These are phyloP conservation scores for Pristiophorus japonicus DNA, from an alignment of 2,113 vertebrate genomes.

Conservation along the genomic window DNA sequence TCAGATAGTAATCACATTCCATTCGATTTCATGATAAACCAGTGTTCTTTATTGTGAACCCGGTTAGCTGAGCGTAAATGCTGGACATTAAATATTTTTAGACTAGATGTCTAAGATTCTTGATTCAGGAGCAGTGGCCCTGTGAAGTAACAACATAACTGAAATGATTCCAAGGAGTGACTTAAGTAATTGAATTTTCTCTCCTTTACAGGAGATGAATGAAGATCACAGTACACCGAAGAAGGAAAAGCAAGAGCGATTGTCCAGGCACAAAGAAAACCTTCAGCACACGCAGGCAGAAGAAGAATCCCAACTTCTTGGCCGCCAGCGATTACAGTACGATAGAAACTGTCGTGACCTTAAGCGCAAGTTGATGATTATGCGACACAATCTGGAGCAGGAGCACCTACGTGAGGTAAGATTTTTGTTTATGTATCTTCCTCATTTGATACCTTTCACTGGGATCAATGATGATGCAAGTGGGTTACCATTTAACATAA, in stretches of 20 bases:
- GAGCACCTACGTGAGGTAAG: constrained; percentile 91
- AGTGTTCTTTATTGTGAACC: not conserved
- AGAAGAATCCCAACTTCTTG: constrained; percentile 91
- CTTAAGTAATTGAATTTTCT: not conserved
- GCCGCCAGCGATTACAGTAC: constrained; percentile 89
- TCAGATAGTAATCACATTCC: not conserved
- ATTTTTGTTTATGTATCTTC: not conserved
- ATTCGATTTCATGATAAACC: not conserved
- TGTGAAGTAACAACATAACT: not conserved
- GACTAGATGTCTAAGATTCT: not conserved
- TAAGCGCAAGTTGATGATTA: constrained; percentile 85
- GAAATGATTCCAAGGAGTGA: not conserved
- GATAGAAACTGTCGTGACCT: constrained; percentile 90
- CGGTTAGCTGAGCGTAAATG: not conserved
- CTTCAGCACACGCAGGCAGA: constrained; percentile 97
- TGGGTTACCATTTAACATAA: not conserved
- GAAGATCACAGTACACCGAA: constrained; percentile 98
- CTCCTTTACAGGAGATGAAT: constrained; percentile 78
- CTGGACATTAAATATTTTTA: not conserved
- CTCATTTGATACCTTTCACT: not conserved
- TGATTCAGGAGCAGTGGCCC: not conserved
- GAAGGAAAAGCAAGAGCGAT: constrained; percentile 95
- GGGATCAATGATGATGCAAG: not conserved
- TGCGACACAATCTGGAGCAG: constrained; percentile 89
- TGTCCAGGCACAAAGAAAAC: constrained; percentile 99